A percentile compares a stretch with the other conserved stretches of the same genome.
Evolutionary conservation across 1,140 invertebrate species (phyloP).

Genomic region (Colletes latitarsis): DNA sequence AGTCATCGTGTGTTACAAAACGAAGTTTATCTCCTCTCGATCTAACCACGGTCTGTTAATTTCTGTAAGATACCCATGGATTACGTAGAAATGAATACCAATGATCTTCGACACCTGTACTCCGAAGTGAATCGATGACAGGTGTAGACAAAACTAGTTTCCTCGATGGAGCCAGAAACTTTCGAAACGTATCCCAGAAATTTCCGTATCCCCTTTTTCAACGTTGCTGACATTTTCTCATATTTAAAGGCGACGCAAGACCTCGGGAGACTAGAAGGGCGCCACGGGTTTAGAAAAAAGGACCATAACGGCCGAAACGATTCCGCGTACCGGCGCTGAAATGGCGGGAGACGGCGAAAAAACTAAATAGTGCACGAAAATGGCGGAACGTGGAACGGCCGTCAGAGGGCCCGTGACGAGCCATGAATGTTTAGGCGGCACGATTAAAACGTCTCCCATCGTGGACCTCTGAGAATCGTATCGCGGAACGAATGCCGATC

Average conservation of each 20-base stretch:
- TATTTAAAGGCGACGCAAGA: not conserved
- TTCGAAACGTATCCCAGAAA: too few relatives aligned
- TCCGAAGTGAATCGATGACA: too few relatives aligned
- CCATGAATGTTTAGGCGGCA: constrained; percentile 65
- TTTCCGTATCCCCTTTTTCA: not conserved
- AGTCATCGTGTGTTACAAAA: too few relatives aligned
- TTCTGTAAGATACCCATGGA: too few relatives aligned
- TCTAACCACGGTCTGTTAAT: too few relatives aligned
- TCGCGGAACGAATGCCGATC: constrained; percentile 70
- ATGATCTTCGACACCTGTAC: too few relatives aligned
- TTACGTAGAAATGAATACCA: too few relatives aligned
- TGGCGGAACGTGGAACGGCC: constrained; percentile 38
- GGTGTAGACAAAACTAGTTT: too few relatives aligned
- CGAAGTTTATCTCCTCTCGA: too few relatives aligned
- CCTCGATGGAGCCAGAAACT: too few relatives aligned
- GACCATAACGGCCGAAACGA: not conserved
- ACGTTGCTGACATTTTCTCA: not conserved
- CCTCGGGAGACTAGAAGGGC: too few relatives aligned
- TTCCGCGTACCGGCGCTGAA: constrained; percentile 14
- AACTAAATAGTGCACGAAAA: constrained; percentile 38
- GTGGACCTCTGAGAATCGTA: constrained; percentile 62
- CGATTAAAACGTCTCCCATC: constrained; percentile 71
- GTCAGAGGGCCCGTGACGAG: constrained; percentile 32
- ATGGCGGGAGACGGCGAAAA: constrained; percentile 25
- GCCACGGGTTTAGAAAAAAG: not conserved